Conservation (phyloP, 2,888 invertebrate genomes). For the Cosmia pyralina region DNA sequence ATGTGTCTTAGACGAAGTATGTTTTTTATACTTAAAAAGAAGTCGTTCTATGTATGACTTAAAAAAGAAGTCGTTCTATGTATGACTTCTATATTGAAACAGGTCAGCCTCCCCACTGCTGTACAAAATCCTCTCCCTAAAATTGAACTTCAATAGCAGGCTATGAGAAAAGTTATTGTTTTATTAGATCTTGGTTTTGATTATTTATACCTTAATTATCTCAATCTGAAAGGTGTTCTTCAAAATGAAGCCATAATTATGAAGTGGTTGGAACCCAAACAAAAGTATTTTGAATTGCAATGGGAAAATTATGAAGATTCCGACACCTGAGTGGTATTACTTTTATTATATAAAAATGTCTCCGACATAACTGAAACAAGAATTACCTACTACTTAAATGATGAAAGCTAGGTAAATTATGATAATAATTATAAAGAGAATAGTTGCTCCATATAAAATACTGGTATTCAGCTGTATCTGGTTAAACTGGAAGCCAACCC, state of each 20-base stretch:
- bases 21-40: no score
- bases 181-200: neutral
- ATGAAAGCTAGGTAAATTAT: neutral
- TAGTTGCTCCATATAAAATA: neutral
- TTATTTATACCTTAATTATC: neutral
- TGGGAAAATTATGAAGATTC: constrained; percentile 5
- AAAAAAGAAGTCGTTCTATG: no score
- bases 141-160: neutral
- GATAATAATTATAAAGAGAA: neutral
- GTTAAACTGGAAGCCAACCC: no score
- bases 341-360: neutral
- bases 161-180: neutral
- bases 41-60: no score
- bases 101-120: neutral
- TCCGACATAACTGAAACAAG: neutral
- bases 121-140: neutral
- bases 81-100: neutral
- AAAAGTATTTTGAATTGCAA: constrained; percentile 4
- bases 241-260: neutral
- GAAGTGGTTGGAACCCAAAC: neutral
- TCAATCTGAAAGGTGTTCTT: neutral
- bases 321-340: neutral
- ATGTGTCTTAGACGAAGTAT: no score
- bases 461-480: no score
- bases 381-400: neutral